These are phyloP conservation scores for Tachysurus fulvidraco DNA, from an alignment of 2,113 vertebrate genomes.

Conservation along the genomic window DNA sequence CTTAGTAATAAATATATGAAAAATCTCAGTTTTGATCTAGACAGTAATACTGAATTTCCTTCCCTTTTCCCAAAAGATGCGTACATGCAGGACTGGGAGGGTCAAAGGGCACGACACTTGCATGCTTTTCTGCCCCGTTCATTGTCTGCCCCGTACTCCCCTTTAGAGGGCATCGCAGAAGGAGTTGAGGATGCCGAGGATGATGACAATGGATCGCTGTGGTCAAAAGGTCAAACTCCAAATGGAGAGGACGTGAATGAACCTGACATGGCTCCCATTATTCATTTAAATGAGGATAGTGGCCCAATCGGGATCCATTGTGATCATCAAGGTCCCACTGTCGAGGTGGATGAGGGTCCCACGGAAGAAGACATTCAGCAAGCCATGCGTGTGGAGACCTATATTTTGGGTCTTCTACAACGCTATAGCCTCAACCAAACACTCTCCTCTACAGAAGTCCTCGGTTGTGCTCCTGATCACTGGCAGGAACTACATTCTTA, in stretches of 20 bases:
- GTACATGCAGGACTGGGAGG: conserved; percentile 59
- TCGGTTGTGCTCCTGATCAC: conserved; percentile 58
- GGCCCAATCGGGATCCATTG: not conserved
- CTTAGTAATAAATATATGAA: not conserved
- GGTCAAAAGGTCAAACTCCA: conserved; percentile 20
- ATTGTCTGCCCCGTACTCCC: conserved; percentile 81
- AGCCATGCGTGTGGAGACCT: conserved; percentile 78
- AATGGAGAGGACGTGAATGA: conserved; percentile 12
- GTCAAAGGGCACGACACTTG: conserved; percentile 51
- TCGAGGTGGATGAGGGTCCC: conserved; percentile 50
- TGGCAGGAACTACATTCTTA: conserved; percentile 33
- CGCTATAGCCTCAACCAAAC: conserved; percentile 70
- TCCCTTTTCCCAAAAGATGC: conserved; percentile 58
- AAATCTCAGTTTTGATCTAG: not conserved
- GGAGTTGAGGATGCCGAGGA: conserved; percentile 53
- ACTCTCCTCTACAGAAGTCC: conserved; percentile 72
- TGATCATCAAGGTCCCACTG: not conserved
- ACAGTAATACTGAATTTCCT: not conserved
- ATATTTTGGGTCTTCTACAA: conserved; percentile 84
- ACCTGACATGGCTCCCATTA: conserved; percentile 7
- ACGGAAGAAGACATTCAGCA: conserved; percentile 70
- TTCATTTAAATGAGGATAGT: conserved; percentile 3
- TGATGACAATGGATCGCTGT: conserved; percentile 11
- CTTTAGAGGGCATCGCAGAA: conserved; percentile 73
- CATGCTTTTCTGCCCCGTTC: conserved; percentile 75